A percentile compares a stretch with the other conserved stretches of the same genome.
Evolutionary conservation across 2,113 vertebrate species (phyloP).

Genomic region (Chionomys nivalis): DNA sequence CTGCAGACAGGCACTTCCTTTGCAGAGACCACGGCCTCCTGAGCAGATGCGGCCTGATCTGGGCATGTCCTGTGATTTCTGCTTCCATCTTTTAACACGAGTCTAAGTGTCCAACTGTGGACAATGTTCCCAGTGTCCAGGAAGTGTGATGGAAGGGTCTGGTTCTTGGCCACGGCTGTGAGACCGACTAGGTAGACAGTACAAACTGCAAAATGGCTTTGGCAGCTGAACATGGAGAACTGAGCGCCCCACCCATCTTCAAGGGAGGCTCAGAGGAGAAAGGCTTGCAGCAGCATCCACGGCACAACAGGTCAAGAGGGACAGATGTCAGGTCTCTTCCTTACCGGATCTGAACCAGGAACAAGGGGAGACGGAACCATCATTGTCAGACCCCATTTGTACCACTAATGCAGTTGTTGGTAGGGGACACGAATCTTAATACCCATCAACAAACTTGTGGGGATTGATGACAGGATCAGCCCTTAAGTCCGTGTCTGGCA

Average conservation of each 20-base stretch:
- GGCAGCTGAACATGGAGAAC: no score
- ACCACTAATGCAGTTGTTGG: neutral
- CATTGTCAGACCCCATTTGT: fast-evolving
- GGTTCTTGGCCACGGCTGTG: fast-evolving
- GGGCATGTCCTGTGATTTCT: neutral
- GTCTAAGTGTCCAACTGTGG: fast-evolving
- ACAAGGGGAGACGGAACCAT: no score
- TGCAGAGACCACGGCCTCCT: fast-evolving
- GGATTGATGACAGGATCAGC: neutral
- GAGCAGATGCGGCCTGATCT: neutral
- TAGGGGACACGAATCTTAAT: neutral
- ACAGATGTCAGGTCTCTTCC: fast-evolving
- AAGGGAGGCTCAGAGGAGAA: neutral
- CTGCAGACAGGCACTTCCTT: neutral
- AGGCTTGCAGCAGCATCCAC: fast-evolving
- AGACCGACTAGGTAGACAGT: neutral
- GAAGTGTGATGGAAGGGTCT: fast-evolving
- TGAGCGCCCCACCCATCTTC: fast-evolving
- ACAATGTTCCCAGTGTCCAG: neutral
- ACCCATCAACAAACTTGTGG: no score
- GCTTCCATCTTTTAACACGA: neutral
- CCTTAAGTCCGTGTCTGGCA: fast-evolving
- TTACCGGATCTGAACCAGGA: neutral
- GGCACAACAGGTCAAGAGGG: fast-evolving
- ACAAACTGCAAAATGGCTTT: neutral